Evolutionary conservation across 2,113 vertebrate genomes (phyloP), one percentile per base, ranked within the genome.

Genomic region (Ophthalmolycus amberensis): DNA sequence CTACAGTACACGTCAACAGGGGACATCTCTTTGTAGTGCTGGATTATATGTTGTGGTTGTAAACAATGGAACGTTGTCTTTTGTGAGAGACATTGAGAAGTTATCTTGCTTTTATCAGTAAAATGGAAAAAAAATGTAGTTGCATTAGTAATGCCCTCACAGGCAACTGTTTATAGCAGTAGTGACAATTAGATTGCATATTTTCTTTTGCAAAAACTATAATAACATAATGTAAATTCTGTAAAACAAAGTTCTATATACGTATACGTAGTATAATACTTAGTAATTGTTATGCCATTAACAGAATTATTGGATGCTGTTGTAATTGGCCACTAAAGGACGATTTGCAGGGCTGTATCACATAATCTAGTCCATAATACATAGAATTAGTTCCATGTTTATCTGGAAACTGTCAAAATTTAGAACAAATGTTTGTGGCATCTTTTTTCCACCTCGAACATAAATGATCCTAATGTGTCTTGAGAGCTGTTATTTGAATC

Each of bases 21-120:
- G 60, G 63, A 82, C 63, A 29, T 75, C 38, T 71, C 42, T 71
- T 70, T 86, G 73, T 75, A 50, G 79, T 56, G 25, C 64, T n/a
- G 68, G 12, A 42, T 75, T 75, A 11, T 79, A 63, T 54, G 75
- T 68, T 73, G 16, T 76, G 50, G 40, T 69, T 54, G 82, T 50
- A 72, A 76, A 82, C 71, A 72, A 76, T 29, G 56, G 59, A 40
- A 37, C 44, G 62, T 56, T 32, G n/a, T 50, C 42, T 68, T 27
- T 58, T 27, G 20, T 42, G 25, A 64, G 52, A 46, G 40, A 58
- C 69, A 52, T 1, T 14, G 9, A 59, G 44, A 34, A 42, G 34
- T 59, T 72, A 14, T 42, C 15, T 70, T 29, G 16, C 50, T 74
- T 64, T 32, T 27, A 18, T 82, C 15, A 44, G 7, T 52, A 22